Conservation (phyloP, 2,888 invertebrate species). For the Ceramica pisi region DNA sequence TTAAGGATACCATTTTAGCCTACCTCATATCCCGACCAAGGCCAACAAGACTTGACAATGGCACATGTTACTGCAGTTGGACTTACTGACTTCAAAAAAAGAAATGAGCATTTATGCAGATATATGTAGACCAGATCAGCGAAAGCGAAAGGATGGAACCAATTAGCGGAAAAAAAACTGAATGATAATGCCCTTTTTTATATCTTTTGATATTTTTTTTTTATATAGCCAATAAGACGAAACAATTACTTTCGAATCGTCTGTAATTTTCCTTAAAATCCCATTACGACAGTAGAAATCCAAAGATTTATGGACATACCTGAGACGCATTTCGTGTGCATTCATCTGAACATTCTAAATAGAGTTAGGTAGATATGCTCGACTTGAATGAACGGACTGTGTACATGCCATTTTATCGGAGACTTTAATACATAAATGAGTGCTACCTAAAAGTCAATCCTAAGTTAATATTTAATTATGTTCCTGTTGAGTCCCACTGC, state of each 20-base stretch:
- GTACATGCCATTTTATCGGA: too few species aligned
- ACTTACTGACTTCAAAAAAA: neutral
- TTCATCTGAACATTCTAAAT: slow-evolving; percentile 16
- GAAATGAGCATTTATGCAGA: too few species aligned
- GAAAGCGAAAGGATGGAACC: neutral
- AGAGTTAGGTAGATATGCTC: slow-evolving; percentile 8
- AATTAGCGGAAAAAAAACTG: neutral
- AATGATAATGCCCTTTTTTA: neutral
- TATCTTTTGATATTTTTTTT: neutral
- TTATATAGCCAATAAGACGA: neutral
- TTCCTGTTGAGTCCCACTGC: too few species aligned
- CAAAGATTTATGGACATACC: slow-evolving; percentile 16
- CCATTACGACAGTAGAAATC: neutral
- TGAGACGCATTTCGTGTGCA: slow-evolving; percentile 27
- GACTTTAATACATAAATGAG: too few species aligned
- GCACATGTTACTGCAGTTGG: too few species aligned
- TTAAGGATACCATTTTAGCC: neutral
- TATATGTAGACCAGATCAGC: neutral
- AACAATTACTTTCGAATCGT: neutral
- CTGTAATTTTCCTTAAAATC: neutral
- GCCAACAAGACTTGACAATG: neutral
- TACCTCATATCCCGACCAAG: neutral
- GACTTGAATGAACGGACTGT: slow-evolving; percentile 12
- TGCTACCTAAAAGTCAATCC: too few species aligned
- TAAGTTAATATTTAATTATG: too few species aligned